Evolutionary conservation across 2,113 vertebrate genomes (phyloP), one percentile per base, ranked within the genome.

Genomic region (Chaenocephalus aceratus): DNA sequence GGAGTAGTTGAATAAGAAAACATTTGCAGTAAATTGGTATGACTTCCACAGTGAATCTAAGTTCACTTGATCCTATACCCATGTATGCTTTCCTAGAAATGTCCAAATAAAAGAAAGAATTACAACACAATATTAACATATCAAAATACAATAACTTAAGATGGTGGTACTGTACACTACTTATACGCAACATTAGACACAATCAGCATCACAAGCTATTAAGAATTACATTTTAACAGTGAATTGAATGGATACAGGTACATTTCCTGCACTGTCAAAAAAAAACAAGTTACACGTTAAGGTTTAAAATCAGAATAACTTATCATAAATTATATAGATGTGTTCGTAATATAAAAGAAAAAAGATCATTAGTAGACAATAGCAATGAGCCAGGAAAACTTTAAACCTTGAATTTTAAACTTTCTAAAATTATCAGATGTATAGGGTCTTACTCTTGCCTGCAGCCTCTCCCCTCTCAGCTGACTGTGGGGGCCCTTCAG

Each of bases 381-480:
- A 65, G 5, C 0, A 30, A 69, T 6, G 12, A 77, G 12, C 1
- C 30, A 81, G 13, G 1, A 61, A 26, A 70, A 44, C 4, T 14
- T 16, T 14, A 13, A 34, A n/a, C 44, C 10, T 13, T 21, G 11
- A 36, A 21, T 10, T 5, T 59, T 1, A 64, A 36, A 53, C 16
- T 30, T 46, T 14, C 58, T 7, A 6, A 45, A 61, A 2, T 11
- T 21, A 71, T 67, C 21, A 71, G 26, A 62, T 81, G 26, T 6
- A 10, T 34, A 77, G 26, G 26, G 54, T 10, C 92, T 93, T 91
- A 94, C 93, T 92, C 71, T 91, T 91, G 58, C 64, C 82, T 18
- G 87, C 21, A 62, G 80, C 70, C 91, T 95, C 93, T 48, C 89
- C 77, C 84, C 94, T 93, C 36, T 91, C 88, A 10, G 73, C 4